phyloP scores from a whole-genome alignment of 2,888 invertebrate species.

The Gandaritis pyraliata region DNA sequence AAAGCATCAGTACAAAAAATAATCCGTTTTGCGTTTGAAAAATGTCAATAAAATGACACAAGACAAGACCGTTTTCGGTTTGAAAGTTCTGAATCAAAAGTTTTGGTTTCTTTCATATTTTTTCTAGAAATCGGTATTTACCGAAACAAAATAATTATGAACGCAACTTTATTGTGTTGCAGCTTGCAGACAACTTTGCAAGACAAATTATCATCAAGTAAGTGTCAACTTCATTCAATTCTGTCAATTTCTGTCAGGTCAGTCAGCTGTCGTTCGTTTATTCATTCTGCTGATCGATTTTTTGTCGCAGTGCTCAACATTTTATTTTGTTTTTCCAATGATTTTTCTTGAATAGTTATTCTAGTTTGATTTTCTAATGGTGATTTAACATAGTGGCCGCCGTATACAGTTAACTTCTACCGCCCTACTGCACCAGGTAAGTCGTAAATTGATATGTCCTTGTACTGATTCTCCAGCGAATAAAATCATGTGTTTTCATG shows the following conservation, averaged over 20 bases:
- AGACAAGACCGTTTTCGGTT: too few species aligned
- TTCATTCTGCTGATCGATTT: conserved; percentile 40
- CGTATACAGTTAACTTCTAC: conserved; percentile 32
- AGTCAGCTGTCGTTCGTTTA: conserved; percentile 43
- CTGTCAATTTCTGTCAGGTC: too few species aligned
- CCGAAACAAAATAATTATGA: conserved; percentile 9
- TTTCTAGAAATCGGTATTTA: not conserved
- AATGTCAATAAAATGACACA: conserved; percentile 18
- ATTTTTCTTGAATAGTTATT: conserved; percentile 25
- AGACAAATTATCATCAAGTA: not conserved
- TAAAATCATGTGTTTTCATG: conserved; percentile 57
- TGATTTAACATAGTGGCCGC: conserved; percentile 33
- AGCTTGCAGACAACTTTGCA: conserved; percentile 13
- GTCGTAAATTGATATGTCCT: conserved; percentile 58
- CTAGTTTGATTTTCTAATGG: conserved; percentile 43
- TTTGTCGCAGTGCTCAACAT: conserved; percentile 39
- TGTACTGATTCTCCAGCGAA: conserved; percentile 46
- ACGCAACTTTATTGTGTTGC: conserved; percentile 8
- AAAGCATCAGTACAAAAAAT: conserved; percentile 22
- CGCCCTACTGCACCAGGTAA: conserved; percentile 45
- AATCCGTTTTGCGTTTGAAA: conserved; percentile 7
- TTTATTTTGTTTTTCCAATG: conserved; percentile 40
- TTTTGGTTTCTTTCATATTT: not conserved
- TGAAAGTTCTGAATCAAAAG: not conserved
- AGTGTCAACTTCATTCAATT: conserved; percentile 10